Base-by-base conservation (phyloP, 2,797 vertebrate genomes). In the Eremophila alpestris region DNA sequence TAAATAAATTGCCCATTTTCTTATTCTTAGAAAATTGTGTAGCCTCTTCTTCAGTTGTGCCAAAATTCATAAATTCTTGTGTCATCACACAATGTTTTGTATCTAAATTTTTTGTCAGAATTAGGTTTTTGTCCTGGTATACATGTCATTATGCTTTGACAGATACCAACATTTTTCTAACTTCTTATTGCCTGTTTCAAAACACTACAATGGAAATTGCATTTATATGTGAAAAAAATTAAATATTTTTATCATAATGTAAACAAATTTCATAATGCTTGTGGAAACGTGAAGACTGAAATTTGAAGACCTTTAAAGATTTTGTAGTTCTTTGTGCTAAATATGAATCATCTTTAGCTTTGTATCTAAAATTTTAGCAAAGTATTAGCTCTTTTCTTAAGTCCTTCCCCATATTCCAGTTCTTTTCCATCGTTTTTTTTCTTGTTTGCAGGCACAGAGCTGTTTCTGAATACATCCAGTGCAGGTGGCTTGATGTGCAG, bases 121-220 rank as follows among this genome's bases (percentile, higher is more conserved):
- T 73, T 69, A 78, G 6, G 20, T 62, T 90, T 82, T 56, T 83
- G n/a, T 73, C 8, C 19, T 59, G 43, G 2, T 23, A 78, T 0
- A 0, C 2, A 15, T 30, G 46, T 34, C 7, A 13, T 46, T 68
- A 3, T 26, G 4, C 36, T 4, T 16, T 56, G 41, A 43, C 7
- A 54, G 22, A 62, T 56, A 12, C 11, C 21, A 16, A 51, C 5
- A 40, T 29, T 36, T 20, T 36, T 82, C 10, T 17, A 58, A 23
- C 16, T 36, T 52, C 17, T 26, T 40, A 5, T 8, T 43, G 15
- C 24, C 12, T 30, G 4, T 52, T 77, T 77, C 21, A 65, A 85
- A 30, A 41, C 4, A 22, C 12, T 54, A 13, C 11, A n/a, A 18
- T 38, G 3, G 5, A 2, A 46, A 24, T 55, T 58, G 13, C 2